Evolutionary conservation across 2,113 vertebrate genomes (phyloP).

Genomic region (Leptocoma aspasia): DNA sequence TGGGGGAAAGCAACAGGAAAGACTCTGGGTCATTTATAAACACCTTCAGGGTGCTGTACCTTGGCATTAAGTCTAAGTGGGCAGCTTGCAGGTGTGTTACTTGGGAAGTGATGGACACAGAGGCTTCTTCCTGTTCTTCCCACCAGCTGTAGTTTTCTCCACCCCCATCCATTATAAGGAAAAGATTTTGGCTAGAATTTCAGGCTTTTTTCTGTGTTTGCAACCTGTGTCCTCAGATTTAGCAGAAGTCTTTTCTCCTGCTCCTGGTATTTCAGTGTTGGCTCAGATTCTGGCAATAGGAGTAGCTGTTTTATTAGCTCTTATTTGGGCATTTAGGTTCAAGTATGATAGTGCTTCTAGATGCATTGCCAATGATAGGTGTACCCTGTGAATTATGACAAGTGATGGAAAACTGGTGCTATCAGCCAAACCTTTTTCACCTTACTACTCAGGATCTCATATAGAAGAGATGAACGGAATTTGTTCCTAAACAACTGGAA

Average conservation of each 20-base stretch:
- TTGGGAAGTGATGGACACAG: background rate
- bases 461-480: background rate
- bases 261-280: background rate
- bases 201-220: background rate
- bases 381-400: background rate
- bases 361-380: background rate
- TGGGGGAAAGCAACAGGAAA: background rate
- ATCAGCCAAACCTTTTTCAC: conserved; percentile 18
- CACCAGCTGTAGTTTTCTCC: background rate
- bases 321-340: background rate
- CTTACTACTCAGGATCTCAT: conserved; percentile 25
- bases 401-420: conserved; percentile 15
- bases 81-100: background rate
- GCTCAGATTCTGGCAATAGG: background rate
- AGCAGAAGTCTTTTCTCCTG: background rate
- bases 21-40: background rate
- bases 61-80: background rate
- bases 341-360: background rate
- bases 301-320: background rate
- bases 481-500: conserved; percentile 16
- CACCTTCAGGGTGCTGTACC: background rate
- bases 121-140: background rate
- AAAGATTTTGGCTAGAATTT: background rate
- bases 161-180: background rate
- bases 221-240: background rate